Evolutionary conservation across 2,888 invertebrate genomes (phyloP), one percentile per base, ranked within the genome.

Genomic region (Cheilosia scutellata): DNA sequence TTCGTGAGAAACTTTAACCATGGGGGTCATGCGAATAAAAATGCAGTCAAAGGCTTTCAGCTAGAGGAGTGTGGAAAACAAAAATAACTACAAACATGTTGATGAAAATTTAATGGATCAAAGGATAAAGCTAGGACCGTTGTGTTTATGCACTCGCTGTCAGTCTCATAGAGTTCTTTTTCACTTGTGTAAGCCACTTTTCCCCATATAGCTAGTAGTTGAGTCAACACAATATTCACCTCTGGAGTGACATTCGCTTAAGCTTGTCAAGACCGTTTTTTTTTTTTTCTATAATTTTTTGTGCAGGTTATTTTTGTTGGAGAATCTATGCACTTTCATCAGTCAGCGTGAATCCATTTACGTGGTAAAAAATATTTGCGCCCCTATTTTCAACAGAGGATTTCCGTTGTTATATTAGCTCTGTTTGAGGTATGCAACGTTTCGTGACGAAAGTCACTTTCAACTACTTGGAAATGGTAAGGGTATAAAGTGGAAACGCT

Each of bases 191-290:
- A 63, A 63, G 49, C 20, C 25, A 63, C 63, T 20, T 63, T 25
- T 13, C 49, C 33, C 20, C 29, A 31, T n/a, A 44, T 16, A 20
- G n/a, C n/a, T n/a, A n/a, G 20, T 20, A 63, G 49, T 51, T 66
- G 29, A 62, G 62, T 62, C 62, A 62, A 44, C 60, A 62, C n/a
- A 29, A n/a, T 37, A 37, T 47, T 44, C n/a, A 44, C 16, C 44
- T 29, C 9, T 16, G 16, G 29, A 44, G 27, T 44, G 29, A 4
- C 40, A 4, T 58, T 58, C 25, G 5, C 25, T 58, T 27, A n/a
- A 42, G 9, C 2, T 29, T 27, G 27, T 13, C 51, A 11, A 6
- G 44, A 5, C 33, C 2, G 6, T 40, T 9, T 40, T 47, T 47
- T 47, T 20, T 4, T 3, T 20, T 6, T 2, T n/a, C n/a, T n/a